A percentile compares a stretch with the other conserved stretches of the same genome.
These are phyloP conservation scores for Coleophora flavipennella DNA, from an alignment of 2,888 invertebrate genomes.

Conservation along the genomic window DNA sequence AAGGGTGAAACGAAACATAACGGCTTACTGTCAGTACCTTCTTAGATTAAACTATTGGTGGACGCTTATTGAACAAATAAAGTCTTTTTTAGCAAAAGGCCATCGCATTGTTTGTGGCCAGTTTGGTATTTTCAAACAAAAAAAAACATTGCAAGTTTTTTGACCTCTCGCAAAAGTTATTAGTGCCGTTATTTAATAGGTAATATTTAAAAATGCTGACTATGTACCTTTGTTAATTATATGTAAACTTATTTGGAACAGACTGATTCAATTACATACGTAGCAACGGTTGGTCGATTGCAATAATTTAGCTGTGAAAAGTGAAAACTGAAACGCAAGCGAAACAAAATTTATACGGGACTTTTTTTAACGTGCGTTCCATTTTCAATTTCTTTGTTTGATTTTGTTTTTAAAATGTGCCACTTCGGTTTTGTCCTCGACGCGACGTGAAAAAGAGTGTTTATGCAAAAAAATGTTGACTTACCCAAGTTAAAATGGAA, in stretches of 20 bases:
- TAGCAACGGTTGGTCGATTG: constrained; percentile 28
- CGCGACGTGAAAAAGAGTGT: constrained; percentile 29
- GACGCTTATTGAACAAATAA: constrained; percentile 44
- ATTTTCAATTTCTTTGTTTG: constrained; percentile 4
- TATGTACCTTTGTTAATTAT: constrained; percentile 4
- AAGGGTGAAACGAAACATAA: constrained; percentile 36
- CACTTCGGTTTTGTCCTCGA: constrained; percentile 26
- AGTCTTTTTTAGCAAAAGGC: constrained; percentile 19
- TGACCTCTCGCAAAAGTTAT: neutral
- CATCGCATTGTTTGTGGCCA: constrained; percentile 15
- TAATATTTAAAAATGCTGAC: too few species aligned
- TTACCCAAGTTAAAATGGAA: constrained; percentile 50
- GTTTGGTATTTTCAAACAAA: constrained; percentile 18
- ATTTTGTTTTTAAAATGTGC: constrained; percentile 21
- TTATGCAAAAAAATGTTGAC: constrained; percentile 4
- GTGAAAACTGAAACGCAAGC: constrained; percentile 20
- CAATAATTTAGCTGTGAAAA: constrained; percentile 32
- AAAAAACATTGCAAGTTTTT: constrained; percentile 2
- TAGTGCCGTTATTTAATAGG: too few species aligned
- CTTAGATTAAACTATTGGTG: constrained; percentile 53
- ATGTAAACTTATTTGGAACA: constrained; percentile 8
- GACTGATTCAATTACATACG: constrained; percentile 14
- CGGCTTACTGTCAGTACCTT: constrained; percentile 48
- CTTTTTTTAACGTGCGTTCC: neutral
- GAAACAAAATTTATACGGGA: constrained; percentile 4